Percentiles rank a stretch among this genome's conserved stretches.
These are phyloP conservation scores for Lanius collurio DNA, from an alignment of 2,113 vertebrate species.

Conservation along the genomic window DNA sequence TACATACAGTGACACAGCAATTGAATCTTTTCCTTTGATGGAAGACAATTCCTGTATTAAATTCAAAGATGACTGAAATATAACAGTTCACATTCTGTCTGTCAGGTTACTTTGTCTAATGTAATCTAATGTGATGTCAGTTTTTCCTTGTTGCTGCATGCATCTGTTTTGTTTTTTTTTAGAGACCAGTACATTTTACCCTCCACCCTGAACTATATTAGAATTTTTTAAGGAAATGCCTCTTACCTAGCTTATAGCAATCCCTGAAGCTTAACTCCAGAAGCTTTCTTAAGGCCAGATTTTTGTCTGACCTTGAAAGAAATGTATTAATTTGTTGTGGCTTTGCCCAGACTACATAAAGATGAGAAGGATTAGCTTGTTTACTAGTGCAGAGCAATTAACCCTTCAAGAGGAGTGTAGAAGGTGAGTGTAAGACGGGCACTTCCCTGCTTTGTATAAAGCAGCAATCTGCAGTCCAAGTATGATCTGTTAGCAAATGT, in stretches of 20 bases:
- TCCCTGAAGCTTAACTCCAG: neutral
- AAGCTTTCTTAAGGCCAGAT: conserved; percentile 15
- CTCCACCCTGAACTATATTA: neutral
- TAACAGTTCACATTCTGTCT: neutral
- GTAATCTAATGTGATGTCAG: neutral
- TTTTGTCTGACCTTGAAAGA: conserved; percentile 27
- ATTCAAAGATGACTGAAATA: neutral
- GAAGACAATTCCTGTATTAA: neutral
- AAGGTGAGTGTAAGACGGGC: neutral
- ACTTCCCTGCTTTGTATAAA: neutral
- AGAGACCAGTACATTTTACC: fast-evolving
- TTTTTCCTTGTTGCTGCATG: neutral
- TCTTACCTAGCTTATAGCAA: neutral
- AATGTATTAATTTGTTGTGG: neutral
- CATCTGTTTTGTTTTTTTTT: neutral
- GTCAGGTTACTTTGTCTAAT: neutral
- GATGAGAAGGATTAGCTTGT: conserved; percentile 27
- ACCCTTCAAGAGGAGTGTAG: neutral
- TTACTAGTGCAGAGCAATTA: neutral
- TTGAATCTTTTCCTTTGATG: neutral
- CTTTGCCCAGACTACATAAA: conserved; percentile 1
- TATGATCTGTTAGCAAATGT: neutral
- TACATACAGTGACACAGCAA: neutral
- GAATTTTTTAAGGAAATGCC: neutral
- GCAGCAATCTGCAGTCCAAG: neutral